Conservation (phyloP, 2,888 invertebrate species). For the Tigriopus californicus region DNA sequence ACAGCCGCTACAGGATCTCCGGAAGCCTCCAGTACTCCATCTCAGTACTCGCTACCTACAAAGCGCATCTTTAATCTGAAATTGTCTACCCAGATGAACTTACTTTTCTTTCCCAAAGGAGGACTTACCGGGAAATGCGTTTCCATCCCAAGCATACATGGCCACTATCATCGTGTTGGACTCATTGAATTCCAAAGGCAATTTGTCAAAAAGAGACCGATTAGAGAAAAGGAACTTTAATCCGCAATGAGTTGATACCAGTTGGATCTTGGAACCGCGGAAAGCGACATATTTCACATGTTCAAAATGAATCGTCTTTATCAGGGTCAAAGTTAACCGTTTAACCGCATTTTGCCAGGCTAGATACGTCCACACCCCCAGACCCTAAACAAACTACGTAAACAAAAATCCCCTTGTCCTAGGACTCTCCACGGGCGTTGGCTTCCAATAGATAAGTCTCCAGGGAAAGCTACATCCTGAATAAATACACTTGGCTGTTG, state of each 20-base stretch:
- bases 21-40: not conserved
- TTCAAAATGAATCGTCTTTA: not conserved
- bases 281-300: not conserved
- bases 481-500: not conserved
- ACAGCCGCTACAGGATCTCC: constrained; percentile 1
- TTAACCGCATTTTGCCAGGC: not conserved
- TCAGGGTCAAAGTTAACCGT: not conserved
- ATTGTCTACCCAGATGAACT: too few relatives aligned
- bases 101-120: too few relatives aligned
- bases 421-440: not conserved
- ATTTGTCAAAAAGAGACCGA: not conserved
- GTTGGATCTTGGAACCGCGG: not conserved
- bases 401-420: not conserved
- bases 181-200: not conserved
- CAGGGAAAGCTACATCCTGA: not conserved
- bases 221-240: not conserved
- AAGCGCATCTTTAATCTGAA: too few relatives aligned
- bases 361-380: not conserved
- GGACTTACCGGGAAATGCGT: not conserved
- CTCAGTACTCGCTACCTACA: not conserved
- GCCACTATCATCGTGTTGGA: not conserved
- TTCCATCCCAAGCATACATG: constrained; percentile 5
- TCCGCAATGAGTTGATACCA: not conserved
- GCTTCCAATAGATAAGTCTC: not conserved
- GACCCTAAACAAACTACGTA: not conserved